Base-by-base conservation (phyloP, 1,140 invertebrate species). In the Anagrus nilaparvatae region DNA sequence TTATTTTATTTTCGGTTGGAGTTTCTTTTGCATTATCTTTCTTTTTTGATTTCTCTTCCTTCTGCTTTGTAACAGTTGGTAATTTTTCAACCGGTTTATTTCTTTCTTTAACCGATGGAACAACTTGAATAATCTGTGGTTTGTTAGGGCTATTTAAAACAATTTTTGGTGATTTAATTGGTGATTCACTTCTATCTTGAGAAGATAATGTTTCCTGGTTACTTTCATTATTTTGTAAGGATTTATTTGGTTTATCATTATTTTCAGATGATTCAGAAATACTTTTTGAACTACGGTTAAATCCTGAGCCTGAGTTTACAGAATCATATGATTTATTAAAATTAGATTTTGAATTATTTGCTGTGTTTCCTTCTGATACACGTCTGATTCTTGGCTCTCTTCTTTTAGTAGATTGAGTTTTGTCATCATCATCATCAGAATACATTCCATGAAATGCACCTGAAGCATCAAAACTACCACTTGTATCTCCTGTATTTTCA, bases 381-480 rank as follows among this genome's bases (percentile, higher is more conserved):
- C 61, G 55, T 16, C 65, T 52, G 20, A 52, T 51, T 40, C 63
- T 50, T 1, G 53, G 30, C 24, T 59, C 58, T n/a, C 40, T 17
- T 17, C 30, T 42, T n/a, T n/a, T n/a, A 10, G 16, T 29, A 0
- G 31, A 29, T 4, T 33, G 23, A 14, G 57, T 48, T 1, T 69
- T 68, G 2, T 71, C 65, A n/a, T 77, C 76, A 21, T 78, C 75
- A 35, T 79, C 76, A 38, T 77, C 73, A 1, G 74, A 75, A 50
- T 70, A 65, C 43, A 66, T 64, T 21, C 66, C 69, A 10, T 82
- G 80, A 63, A 91, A 92, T 9, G 86, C 87, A 4, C 88, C 88
- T 35, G 75, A 78, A 3, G 87, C 74, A 65, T 92, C 88, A 65
- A 92, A 92, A 41, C 82, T 86, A 12, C 87, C 87, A 21, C 86